A percentile compares a stretch with the other conserved stretches of the same genome.
Evolutionary conservation across 2,888 invertebrate genomes (phyloP).

Genomic region (Zygaena filipendulae): DNA sequence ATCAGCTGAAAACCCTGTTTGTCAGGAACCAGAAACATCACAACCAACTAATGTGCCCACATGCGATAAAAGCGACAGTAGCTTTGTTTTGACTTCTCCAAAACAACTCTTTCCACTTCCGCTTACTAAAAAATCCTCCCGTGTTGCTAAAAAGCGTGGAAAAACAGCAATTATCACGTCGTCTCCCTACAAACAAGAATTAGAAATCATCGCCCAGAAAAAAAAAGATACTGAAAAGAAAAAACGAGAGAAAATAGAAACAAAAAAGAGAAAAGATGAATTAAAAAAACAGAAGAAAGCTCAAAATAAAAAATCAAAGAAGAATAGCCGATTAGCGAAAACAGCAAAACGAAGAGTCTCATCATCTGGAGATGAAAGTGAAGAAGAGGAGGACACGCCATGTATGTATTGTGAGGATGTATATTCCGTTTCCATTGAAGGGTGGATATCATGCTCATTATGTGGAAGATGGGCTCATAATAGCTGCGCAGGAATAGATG

Average conservation of each 20-base stretch:
- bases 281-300: slow-evolving; percentile 10
- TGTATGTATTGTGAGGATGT: slow-evolving; percentile 10
- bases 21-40: slow-evolving; percentile 11
- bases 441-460: slow-evolving; percentile 14
- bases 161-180: slow-evolving; percentile 16
- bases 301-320: slow-evolving; percentile 8
- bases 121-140: slow-evolving; percentile 11
- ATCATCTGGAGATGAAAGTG: slow-evolving; percentile 13
- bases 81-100: slow-evolving; percentile 13
- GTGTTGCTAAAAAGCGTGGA: slow-evolving; percentile 12
- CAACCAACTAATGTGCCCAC: slow-evolving; percentile 9
- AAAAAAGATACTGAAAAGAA: slow-evolving; percentile 8
- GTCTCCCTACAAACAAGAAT: slow-evolving; percentile 14
- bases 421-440: slow-evolving; percentile 16
- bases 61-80: slow-evolving; percentile 9
- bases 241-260: slow-evolving; percentile 10
- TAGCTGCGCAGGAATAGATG: slow-evolving; percentile 13
- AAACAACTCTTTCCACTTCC: slow-evolving; percentile 10
- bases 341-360: slow-evolving; percentile 13
- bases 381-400: slow-evolving; percentile 10
- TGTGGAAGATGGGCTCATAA: slow-evolving; percentile 14
- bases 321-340: slow-evolving; percentile 5
- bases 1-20: slow-evolving; percentile 12
- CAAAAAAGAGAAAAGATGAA: slow-evolving; percentile 7
- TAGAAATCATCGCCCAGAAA: slow-evolving; percentile 10